A percentile compares a stretch with the other conserved stretches of the same genome.
phyloP scores from a whole-genome alignment of 2,113 vertebrate species.

The Sprattus sprattus region DNA sequence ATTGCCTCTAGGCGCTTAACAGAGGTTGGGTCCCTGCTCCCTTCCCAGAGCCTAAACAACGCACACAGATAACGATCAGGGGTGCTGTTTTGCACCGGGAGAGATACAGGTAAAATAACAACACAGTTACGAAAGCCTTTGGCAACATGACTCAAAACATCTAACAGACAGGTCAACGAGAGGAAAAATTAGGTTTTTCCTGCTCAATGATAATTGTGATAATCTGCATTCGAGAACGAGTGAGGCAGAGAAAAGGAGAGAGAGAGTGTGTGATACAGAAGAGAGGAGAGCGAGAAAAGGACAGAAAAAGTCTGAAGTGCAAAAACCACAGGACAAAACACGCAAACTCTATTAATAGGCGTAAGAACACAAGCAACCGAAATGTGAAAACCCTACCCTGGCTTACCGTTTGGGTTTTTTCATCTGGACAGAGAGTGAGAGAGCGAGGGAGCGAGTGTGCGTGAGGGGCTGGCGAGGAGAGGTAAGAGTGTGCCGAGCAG shows the following conservation, averaged over 20 bases:
- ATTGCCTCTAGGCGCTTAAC: too few relatives aligned
- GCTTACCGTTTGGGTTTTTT: slow-evolving; percentile 43
- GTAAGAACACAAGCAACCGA: background rate
- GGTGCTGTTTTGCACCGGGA: too few relatives aligned
- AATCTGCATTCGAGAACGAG: background rate
- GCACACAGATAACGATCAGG: too few relatives aligned
- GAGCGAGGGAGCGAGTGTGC: too few relatives aligned
- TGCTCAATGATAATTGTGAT: background rate
- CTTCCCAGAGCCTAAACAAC: too few relatives aligned
- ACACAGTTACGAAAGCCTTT: background rate
- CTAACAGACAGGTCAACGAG: background rate
- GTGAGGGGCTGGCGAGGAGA: background rate
- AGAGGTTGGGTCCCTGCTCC: too few relatives aligned
- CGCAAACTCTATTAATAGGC: too few relatives aligned
- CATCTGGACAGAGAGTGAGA: slow-evolving; percentile 19
- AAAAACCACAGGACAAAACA: background rate
- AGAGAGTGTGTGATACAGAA: too few relatives aligned
- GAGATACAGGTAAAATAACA: too few relatives aligned
- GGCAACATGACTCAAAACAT: background rate
- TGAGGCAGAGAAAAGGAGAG: background rate
- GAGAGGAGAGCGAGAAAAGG: background rate
- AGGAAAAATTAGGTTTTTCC: background rate
- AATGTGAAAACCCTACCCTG: background rate
- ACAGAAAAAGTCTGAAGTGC: background rate
- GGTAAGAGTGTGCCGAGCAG: background rate